Evolutionary conservation across 2,113 vertebrate species (phyloP).

Genomic region (Ictalurus punctatus): DNA sequence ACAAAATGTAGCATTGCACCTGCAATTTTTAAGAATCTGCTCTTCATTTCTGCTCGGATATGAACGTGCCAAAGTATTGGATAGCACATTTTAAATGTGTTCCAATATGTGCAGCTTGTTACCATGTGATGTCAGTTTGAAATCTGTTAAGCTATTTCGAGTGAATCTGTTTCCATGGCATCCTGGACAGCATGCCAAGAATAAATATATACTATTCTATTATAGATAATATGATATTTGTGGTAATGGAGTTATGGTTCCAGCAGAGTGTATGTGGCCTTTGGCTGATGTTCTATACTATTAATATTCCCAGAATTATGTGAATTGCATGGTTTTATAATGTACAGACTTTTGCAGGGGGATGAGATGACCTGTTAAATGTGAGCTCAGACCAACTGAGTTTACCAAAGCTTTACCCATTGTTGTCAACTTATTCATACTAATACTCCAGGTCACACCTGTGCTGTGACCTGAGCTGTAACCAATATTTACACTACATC

Average conservation of each 20-base stretch:
- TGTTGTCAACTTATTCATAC: not conserved
- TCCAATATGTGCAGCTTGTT: slow-evolving; percentile 23
- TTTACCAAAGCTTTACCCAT: not conserved
- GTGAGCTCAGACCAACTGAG: not conserved
- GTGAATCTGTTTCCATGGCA: slow-evolving; percentile 20
- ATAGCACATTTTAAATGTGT: slow-evolving; percentile 30
- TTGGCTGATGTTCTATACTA: not conserved
- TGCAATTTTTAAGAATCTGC: slow-evolving; percentile 27
- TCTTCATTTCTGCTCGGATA: slow-evolving; percentile 55
- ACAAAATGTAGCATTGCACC: not conserved
- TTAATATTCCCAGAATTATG: not conserved
- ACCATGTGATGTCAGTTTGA: slow-evolving; percentile 22
- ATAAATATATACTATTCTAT: slow-evolving; percentile 18
- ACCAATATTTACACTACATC: slow-evolving; percentile 34
- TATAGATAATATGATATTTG: not conserved
- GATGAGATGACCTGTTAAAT: not conserved
- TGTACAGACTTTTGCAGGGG: not conserved
- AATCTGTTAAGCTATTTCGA: slow-evolving; percentile 34
- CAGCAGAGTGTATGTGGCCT: not conserved
- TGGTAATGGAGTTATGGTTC: not conserved
- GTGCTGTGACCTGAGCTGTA: not conserved
- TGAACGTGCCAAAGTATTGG: slow-evolving; percentile 56
- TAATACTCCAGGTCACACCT: not conserved
- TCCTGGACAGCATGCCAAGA: slow-evolving; percentile 2
- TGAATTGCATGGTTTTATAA: not conserved